A percentile compares a stretch with the other conserved stretches of the same genome.
Evolutionary conservation across 2,888 invertebrate species (phyloP).

Genomic region (Agonopterix subpropinquella): DNA sequence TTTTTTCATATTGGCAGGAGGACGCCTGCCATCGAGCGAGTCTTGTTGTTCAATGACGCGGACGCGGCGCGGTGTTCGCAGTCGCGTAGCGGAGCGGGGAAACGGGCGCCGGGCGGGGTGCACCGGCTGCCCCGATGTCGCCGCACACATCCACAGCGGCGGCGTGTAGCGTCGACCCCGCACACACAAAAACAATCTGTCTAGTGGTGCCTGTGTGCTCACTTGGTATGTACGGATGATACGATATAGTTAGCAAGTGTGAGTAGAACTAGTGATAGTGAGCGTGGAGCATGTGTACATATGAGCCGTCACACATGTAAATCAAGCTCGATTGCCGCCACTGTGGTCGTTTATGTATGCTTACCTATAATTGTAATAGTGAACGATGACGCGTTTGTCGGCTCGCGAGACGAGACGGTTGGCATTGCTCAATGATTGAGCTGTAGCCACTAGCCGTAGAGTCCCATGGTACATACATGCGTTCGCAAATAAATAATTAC

Average conservation of each 20-base stretch:
- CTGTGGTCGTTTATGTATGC: slow-evolving; percentile 58
- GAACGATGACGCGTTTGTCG: slow-evolving; percentile 72
- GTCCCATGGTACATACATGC: slow-evolving; percentile 4
- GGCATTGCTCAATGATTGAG: slow-evolving; percentile 74
- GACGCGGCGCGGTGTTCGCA: slow-evolving; percentile 62
- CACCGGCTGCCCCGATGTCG: slow-evolving; percentile 72
- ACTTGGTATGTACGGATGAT: slow-evolving; percentile 36
- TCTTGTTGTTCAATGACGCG: slow-evolving; percentile 76
- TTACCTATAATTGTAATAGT: slow-evolving; percentile 69
- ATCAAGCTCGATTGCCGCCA: slow-evolving; percentile 56
- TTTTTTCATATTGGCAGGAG: slow-evolving; percentile 72
- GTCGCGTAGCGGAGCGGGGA: slow-evolving; percentile 70
- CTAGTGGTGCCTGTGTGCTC: slow-evolving; percentile 65
- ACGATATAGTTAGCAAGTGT: slow-evolving; percentile 41
- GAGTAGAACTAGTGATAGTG: slow-evolving; percentile 41
- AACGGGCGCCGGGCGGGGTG: slow-evolving; percentile 59
- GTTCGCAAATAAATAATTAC: not conserved
- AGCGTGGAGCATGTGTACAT: slow-evolving; percentile 44
- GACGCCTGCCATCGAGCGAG: slow-evolving; percentile 72
- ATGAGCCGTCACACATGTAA: slow-evolving; percentile 50
- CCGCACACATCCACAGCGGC: slow-evolving; percentile 47
- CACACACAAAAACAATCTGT: slow-evolving; percentile 56
- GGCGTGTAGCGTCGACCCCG: slow-evolving; percentile 40
- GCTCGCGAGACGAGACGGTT: slow-evolving; percentile 72
- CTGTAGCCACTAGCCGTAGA: slow-evolving; percentile 63